phyloP scores from a whole-genome alignment of 2,113 vertebrate genomes.

The Pituophis catenifer region DNA sequence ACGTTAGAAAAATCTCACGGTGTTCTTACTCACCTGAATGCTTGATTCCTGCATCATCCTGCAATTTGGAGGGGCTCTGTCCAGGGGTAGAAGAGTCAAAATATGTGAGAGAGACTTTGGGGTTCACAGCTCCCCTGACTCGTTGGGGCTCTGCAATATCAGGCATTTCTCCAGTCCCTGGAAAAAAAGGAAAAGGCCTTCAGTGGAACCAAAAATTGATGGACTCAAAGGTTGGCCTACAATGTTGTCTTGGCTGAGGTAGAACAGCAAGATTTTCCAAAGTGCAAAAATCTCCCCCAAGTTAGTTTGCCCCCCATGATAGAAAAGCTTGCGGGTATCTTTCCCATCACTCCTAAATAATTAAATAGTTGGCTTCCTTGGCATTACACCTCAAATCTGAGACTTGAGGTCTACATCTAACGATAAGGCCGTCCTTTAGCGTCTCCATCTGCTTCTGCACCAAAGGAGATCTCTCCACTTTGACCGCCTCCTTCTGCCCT shows the following conservation, averaged over 20 bases:
- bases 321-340: neutral
- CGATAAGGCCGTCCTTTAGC: neutral
- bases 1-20: neutral
- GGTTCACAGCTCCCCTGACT: conserved; percentile 65
- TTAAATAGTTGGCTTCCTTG: neutral
- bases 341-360: neutral
- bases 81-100: conserved; percentile 9
- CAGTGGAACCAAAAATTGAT: too few relatives aligned
- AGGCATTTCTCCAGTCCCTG: conserved; percentile 52
- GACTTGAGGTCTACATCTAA: neutral
- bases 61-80: neutral
- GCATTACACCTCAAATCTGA: neutral
- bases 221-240: neutral
- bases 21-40: conserved; percentile 64
- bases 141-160: conserved; percentile 54
- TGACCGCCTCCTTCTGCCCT: neutral
- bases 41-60: conserved; percentile 7
- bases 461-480: neutral
- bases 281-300: neutral
- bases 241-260: neutral
- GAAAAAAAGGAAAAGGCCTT: conserved; percentile 21
- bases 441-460: neutral
- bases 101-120: neutral
- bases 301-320: neutral
- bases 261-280: neutral